These are phyloP conservation scores for Lagodon rhomboides DNA, from an alignment of 2,797 vertebrate genomes.

Conservation along the genomic window DNA sequence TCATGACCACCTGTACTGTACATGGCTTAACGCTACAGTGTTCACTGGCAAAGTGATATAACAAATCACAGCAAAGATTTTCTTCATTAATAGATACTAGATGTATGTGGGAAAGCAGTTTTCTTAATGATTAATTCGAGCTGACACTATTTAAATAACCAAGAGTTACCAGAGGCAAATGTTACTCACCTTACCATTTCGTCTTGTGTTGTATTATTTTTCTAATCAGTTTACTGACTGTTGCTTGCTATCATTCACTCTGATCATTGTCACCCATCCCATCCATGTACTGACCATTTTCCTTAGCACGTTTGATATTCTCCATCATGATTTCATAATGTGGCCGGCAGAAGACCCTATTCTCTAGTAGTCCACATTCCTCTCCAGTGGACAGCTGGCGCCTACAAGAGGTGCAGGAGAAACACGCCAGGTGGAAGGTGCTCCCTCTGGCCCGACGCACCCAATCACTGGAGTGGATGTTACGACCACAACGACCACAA, in stretches of 20 bases:
- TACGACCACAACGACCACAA: conserved; percentile 95
- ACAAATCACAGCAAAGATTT: too few relatives aligned
- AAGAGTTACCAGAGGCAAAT: too few relatives aligned
- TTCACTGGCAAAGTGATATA: too few relatives aligned
- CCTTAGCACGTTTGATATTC: conserved; percentile 92
- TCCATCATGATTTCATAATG: conserved; percentile 96
- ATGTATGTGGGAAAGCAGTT: background rate
- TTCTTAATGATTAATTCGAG: background rate
- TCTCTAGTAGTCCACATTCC: conserved; percentile 95
- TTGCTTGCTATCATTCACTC: background rate
- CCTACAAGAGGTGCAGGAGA: conserved; percentile 96
- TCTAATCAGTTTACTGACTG: background rate
- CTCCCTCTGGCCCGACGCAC: conserved; percentile 94
- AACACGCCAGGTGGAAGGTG: conserved; percentile 96
- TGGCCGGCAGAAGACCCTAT: conserved; percentile 93
- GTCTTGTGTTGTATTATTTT: background rate
- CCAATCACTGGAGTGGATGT: conserved; percentile 96
- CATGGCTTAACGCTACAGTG: too few relatives aligned
- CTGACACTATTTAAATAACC: background rate
- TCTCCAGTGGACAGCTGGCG: conserved; percentile 96
- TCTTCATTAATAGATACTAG: too few relatives aligned
- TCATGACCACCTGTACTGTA: too few relatives aligned
- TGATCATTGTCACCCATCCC: background rate
- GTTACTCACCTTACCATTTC: background rate
- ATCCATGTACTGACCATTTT: conserved; percentile 87